Conservation (phyloP, 2,113 vertebrate genomes). For the Collichthys lucidus region DNA sequence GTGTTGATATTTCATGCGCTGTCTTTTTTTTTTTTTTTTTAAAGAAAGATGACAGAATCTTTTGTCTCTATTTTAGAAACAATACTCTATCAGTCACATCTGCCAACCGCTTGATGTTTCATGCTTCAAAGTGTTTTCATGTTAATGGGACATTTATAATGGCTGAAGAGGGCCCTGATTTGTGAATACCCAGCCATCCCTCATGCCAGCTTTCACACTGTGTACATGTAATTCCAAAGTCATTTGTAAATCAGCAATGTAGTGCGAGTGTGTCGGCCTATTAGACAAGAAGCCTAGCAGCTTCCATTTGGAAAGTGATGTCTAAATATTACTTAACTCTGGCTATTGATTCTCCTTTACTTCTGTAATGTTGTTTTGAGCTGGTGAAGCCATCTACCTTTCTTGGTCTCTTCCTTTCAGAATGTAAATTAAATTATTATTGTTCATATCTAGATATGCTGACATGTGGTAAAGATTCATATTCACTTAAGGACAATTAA, state of each 20-base stretch:
- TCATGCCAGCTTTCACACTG: constrained; percentile 7
- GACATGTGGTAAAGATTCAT: neutral
- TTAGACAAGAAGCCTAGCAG: constrained; percentile 43
- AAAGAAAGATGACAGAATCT: neutral
- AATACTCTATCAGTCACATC: neutral
- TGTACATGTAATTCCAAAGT: constrained; percentile 28
- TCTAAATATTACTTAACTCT: constrained; percentile 86
- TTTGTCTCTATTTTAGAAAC: neutral
- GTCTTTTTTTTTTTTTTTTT: neutral
- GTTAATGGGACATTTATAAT: constrained; percentile 34
- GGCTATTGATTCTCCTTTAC: constrained; percentile 81
- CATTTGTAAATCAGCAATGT: constrained; percentile 38
- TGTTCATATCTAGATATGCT: neutral
- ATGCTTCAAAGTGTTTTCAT: constrained; percentile 15
- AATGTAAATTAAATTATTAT: neutral
- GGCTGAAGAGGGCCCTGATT: constrained; percentile 4
- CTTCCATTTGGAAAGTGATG: constrained; percentile 78
- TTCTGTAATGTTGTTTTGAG: constrained; percentile 81
- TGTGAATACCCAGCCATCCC: constrained; percentile 21
- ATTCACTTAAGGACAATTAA: too few species aligned
- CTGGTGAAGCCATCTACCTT: constrained; percentile 12
- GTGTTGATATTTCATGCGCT: neutral
- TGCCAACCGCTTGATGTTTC: constrained; percentile 9
- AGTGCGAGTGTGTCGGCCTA: constrained; percentile 12
- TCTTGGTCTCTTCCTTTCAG: neutral